Conservation (phyloP, 2,113 vertebrate genomes). For the Diadophis punctatus region DNA sequence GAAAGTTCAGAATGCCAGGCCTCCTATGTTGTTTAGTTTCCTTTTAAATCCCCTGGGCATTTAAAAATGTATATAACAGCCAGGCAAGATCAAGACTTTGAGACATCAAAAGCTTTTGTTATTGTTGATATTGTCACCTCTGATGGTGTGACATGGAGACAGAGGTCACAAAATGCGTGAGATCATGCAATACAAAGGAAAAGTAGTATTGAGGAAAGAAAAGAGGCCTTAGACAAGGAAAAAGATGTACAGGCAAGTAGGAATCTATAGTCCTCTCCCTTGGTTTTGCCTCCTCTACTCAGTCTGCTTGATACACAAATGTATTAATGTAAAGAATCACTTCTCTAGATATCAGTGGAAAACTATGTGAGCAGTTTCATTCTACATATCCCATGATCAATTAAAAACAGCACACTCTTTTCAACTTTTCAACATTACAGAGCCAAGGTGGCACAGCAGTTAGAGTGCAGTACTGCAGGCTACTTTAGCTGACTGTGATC, state of each 20-base stretch:
- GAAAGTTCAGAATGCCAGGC: constrained; percentile 29
- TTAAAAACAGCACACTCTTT: background rate
- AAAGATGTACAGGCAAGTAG: background rate
- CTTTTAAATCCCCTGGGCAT: background rate
- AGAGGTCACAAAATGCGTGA: background rate
- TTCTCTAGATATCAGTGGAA: background rate
- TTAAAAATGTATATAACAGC: background rate
- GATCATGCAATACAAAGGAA: background rate
- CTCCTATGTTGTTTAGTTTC: background rate
- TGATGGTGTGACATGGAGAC: background rate
- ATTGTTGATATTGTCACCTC: background rate
- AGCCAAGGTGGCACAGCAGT: no score
- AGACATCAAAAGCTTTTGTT: background rate
- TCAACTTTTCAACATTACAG: no score
- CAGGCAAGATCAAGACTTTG: background rate
- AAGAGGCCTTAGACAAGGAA: background rate
- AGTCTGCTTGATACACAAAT: background rate
- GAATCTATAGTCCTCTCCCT: background rate
- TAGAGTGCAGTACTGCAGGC: no score
- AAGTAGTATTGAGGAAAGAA: background rate
- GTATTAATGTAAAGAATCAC: background rate
- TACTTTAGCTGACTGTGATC: no score
- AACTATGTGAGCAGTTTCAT: background rate
- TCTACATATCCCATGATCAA: background rate
- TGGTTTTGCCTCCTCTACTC: background rate